phyloP scores from a whole-genome alignment of 2,113 vertebrate species.

The Micromys minutus region DNA sequence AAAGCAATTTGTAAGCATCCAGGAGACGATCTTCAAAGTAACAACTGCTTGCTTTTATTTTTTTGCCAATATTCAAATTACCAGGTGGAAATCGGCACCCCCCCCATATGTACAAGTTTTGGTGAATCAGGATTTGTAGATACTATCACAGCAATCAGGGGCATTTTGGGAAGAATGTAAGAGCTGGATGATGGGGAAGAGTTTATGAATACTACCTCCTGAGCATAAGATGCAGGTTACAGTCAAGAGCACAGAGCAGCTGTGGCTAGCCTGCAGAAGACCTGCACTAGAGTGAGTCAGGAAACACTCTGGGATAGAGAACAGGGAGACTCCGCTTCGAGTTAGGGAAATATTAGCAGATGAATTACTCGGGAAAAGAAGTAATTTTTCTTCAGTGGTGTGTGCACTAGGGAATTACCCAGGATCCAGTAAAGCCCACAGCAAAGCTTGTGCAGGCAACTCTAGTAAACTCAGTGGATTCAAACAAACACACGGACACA shows the following conservation, averaged over 20 bases:
- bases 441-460: neutral
- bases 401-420: neutral
- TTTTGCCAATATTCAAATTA: neutral
- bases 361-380: neutral
- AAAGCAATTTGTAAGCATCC: neutral
- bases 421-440: neutral
- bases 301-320: neutral
- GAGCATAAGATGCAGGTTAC: too few relatives aligned
- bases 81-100: neutral
- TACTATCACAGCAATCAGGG: neutral
- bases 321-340: neutral
- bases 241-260: neutral
- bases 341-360: neutral
- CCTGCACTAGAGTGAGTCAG: neutral
- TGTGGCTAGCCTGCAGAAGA: neutral
- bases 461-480: neutral
- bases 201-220: too few relatives aligned
- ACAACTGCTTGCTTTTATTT: slow-evolving; percentile 34
- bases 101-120: neutral
- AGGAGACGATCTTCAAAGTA: slow-evolving; percentile 1
- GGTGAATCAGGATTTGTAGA: slow-evolving; percentile 5
- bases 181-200: neutral
- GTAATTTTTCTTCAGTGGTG: neutral
- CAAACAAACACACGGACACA: neutral
- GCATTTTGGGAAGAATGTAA: neutral